A percentile compares a stretch with the other conserved stretches of the same genome.
Evolutionary conservation across 1,140 invertebrate genomes (phyloP).

Genomic region (Holotrichia oblita): DNA sequence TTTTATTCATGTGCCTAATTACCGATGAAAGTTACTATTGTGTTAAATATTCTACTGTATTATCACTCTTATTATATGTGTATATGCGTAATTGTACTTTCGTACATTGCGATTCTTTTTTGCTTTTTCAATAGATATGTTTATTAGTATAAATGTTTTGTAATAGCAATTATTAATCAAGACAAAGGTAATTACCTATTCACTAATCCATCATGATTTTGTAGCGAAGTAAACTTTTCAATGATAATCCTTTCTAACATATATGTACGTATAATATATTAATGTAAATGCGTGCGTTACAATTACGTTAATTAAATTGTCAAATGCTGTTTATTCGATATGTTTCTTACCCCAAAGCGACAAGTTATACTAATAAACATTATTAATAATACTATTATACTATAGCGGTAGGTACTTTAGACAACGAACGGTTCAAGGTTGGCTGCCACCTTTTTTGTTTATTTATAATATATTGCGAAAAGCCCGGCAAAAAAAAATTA

Average conservation of each 20-base stretch:
- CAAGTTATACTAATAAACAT: background rate
- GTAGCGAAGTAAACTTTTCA: too few species aligned
- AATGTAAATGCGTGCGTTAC: background rate
- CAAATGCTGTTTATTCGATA: background rate
- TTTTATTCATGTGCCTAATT: too few species aligned
- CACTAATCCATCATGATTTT: too few species aligned
- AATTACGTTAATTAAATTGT: background rate
- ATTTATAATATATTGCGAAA: background rate
- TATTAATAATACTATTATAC: background rate
- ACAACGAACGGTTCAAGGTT: conserved; percentile 17
- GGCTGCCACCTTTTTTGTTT: conserved; percentile 4
- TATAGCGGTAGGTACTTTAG: background rate
- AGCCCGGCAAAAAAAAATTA: background rate
- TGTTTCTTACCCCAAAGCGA: background rate
- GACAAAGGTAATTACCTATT: too few species aligned
- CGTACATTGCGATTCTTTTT: too few species aligned
- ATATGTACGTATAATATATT: background rate
- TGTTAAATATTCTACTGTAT: too few species aligned
- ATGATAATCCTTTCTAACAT: background rate
- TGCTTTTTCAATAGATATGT: too few species aligned
- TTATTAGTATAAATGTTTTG: too few species aligned
- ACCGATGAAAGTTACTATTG: too few species aligned
- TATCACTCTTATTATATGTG: too few species aligned
- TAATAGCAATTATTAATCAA: too few species aligned
- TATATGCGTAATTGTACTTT: too few species aligned